Conservation (phyloP, 2,888 invertebrate genomes). For the Hemithea aestivaria region DNA sequence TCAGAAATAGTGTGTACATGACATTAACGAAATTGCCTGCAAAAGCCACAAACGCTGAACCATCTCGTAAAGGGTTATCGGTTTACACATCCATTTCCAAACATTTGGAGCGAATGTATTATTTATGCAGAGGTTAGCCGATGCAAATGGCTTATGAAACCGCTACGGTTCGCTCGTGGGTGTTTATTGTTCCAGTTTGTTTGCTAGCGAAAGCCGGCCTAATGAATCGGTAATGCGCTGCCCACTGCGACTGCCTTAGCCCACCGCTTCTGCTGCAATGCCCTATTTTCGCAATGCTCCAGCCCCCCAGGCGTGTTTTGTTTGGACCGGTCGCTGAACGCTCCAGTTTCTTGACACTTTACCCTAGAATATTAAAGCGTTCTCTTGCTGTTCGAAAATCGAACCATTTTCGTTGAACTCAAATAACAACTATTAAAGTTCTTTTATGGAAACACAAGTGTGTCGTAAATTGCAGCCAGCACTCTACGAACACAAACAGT, state of each 20-base stretch:
- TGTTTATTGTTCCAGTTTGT: constrained; percentile 56
- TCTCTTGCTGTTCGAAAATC: too few species aligned
- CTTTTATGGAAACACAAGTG: too few species aligned
- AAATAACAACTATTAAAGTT: too few species aligned
- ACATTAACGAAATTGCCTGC: background rate
- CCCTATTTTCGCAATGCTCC: constrained; percentile 56
- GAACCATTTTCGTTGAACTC: too few species aligned
- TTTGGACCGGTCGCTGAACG: constrained; percentile 8
- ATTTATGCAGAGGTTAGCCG: constrained; percentile 5
- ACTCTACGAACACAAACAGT: too few species aligned
- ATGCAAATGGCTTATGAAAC: constrained; percentile 24
- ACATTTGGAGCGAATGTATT: too few species aligned
- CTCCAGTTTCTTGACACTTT: constrained; percentile 9
- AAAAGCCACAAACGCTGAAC: too few species aligned
- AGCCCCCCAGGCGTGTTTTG: constrained; percentile 25
- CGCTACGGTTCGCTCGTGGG: constrained; percentile 34
- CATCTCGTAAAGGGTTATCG: constrained; percentile 3
- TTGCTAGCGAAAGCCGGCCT: constrained; percentile 53
- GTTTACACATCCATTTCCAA: constrained; percentile 5
- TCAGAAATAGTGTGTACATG: too few species aligned
- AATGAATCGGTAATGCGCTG: constrained; percentile 61
- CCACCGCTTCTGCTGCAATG: constrained; percentile 53
- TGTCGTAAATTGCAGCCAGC: too few species aligned
- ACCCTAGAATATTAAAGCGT: background rate
- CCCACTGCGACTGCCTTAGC: constrained; percentile 50